A percentile compares a stretch with the other conserved stretches of the same genome.
Evolutionary conservation across 2,113 vertebrate species (phyloP).

Genomic region (Ptilorrhoa leucosticta): DNA sequence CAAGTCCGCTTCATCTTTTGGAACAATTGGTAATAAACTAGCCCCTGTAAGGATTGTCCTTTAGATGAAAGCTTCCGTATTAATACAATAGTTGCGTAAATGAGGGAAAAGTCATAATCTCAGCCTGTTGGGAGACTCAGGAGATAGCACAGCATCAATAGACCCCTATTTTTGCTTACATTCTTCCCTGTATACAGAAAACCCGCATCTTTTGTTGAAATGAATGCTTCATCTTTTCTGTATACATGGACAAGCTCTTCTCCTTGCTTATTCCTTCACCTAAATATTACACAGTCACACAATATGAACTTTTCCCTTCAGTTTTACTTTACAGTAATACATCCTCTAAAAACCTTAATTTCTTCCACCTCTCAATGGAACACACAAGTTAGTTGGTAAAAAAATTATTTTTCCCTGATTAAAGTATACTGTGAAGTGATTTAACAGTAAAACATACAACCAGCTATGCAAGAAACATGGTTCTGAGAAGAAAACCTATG

Average conservation of each 20-base stretch:
- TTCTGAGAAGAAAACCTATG: neutral
- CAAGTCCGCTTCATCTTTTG: neutral
- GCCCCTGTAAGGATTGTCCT: neutral
- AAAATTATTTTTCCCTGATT: neutral
- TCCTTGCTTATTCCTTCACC: neutral
- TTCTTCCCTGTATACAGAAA: neutral
- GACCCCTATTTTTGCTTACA: neutral
- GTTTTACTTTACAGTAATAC: neutral
- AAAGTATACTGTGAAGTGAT: neutral
- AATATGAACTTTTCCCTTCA: neutral
- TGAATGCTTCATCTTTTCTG: neutral
- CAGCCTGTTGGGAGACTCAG: neutral
- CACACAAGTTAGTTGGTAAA: fast-evolving
- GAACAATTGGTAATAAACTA: neutral
- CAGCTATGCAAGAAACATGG: neutral
- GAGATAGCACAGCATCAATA: neutral
- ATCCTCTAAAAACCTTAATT: neutral
- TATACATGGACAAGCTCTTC: neutral
- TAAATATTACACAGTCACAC: neutral
- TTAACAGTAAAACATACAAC: neutral
- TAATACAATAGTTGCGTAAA: neutral
- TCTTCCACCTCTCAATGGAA: neutral
- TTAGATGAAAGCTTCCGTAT: neutral
- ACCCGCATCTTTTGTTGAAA: neutral
- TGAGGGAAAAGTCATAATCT: neutral